Evolutionary conservation across 2,113 vertebrate genomes (phyloP).

Genomic region (Saguinus imperator): DNA sequence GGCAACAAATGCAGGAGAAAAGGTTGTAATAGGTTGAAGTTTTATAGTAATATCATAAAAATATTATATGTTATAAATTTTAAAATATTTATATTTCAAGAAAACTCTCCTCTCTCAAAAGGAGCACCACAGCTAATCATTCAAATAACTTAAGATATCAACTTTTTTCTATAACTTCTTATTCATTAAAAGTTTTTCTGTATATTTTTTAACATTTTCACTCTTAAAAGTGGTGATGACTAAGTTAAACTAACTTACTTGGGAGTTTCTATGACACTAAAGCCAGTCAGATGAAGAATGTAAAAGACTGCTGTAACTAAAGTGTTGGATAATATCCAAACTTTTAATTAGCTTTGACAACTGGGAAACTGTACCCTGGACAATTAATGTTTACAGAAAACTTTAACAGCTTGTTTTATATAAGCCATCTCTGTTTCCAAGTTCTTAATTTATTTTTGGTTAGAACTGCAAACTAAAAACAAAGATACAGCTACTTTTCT

Average conservation of each 20-base stretch:
- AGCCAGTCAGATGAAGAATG: not conserved
- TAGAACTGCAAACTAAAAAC: not conserved
- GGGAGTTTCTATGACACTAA: not conserved
- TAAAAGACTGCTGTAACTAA: not conserved
- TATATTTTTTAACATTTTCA: not conserved
- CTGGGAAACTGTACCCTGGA: not conserved
- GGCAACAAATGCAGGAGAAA: not conserved
- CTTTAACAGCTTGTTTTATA: conserved; percentile 11
- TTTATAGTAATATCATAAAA: not conserved
- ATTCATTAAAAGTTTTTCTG: not conserved
- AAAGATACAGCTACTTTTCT: not conserved
- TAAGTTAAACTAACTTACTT: not conserved
- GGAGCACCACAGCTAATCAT: not conserved
- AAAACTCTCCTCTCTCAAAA: not conserved
- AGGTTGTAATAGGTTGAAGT: not conserved
- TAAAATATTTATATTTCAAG: not conserved
- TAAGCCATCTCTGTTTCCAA: not conserved
- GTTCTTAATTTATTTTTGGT: not conserved
- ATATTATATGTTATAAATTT: not conserved
- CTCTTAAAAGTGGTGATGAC: not conserved
- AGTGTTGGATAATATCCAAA: not conserved
- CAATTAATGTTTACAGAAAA: conserved; percentile 27
- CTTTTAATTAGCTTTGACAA: conserved; percentile 16
- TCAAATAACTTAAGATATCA: not conserved
- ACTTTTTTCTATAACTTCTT: not conserved